Evolutionary conservation across 2,888 invertebrate genomes (phyloP), one percentile per base, ranked within the genome.

Genomic region (Spodoptera picta): DNA sequence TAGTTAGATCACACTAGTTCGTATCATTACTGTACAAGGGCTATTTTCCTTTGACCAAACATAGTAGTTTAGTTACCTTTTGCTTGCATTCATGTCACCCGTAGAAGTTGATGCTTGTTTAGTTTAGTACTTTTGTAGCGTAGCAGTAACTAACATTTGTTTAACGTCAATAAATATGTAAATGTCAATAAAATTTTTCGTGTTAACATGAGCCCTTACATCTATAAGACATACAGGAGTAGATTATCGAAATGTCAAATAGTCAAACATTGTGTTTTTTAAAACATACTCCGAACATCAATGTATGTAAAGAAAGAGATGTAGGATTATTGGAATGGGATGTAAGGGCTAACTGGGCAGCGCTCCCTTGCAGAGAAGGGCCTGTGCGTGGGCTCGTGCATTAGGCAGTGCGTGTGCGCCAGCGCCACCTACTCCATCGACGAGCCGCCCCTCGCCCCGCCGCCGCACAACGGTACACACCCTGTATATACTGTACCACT

Each of bases 331-430:
- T 27, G n/a, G 19, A 19, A 48, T 42, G 51, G 51, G 73, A 51
- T 69, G 76, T 77, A 74, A 78, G 81, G 82, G 84, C 77, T 86
- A 82, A 79, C 84, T 75, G 78, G 81, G 83, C 79, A 58, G 64
- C 66, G 63, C 55, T 85, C 81, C 76, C 69, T 94, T 94, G 81
- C 95, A 95, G 94, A 93, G 64, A 89, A 87, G 86, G 90, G 92
- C 83, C 87, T 92, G 80, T 95, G 95, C 87, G 91, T 93, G 82
- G 93, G 93, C 80, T 89, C 94, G 85, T 95, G 95, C 90, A 93
- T 95, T 81, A 91, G 87, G 79, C 93, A 92, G 84, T 95, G 95
- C 88, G 94, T 92, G 84, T 94, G 95, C 82, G 83, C 91, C 55
- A 87, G 91, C 55, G 90, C 88, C 66, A 85, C 91, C 58, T 85